Evolutionary conservation across 2,113 vertebrate species (phyloP).

Genomic region (Seriola aureovittata): DNA sequence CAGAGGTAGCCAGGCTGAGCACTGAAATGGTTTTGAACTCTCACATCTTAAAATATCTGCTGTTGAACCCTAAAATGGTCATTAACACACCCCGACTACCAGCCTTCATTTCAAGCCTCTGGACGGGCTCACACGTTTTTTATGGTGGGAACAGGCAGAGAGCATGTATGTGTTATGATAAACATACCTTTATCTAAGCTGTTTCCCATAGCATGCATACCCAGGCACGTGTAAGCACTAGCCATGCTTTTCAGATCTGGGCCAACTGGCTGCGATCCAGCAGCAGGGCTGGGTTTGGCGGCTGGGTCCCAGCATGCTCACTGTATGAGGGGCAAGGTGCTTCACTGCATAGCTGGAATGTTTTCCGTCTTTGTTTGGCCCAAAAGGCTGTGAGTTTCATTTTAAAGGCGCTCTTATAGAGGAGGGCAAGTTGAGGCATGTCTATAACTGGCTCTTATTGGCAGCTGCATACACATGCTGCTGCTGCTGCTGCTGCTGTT

Average conservation of each 20-base stretch:
- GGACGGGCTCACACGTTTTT: not conserved
- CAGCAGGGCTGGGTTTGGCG: constrained; percentile 56
- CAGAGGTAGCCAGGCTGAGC: constrained; percentile 32
- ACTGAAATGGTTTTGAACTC: constrained; percentile 17
- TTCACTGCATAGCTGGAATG: constrained; percentile 81
- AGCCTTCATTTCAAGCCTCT: not conserved
- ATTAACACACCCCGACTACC: constrained; percentile 5
- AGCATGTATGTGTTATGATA: constrained; percentile 40
- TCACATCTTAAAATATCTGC: constrained; percentile 15
- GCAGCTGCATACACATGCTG: not conserved
- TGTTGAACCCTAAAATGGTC: constrained; percentile 6
- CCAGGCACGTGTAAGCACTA: constrained; percentile 57
- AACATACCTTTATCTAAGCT: constrained; percentile 50
- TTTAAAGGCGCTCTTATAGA: constrained; percentile 51
- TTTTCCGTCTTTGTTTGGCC: constrained; percentile 68
- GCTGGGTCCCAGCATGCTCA: constrained; percentile 66
- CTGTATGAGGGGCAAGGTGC: constrained; percentile 68
- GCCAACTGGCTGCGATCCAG: constrained; percentile 70
- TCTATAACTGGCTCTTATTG: constrained; percentile 33
- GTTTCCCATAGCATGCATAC: constrained; percentile 63
- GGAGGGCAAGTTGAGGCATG: constrained; percentile 64
- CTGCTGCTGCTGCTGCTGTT: not conserved
- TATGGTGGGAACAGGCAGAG: constrained; percentile 8
- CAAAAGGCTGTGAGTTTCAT: constrained; percentile 49
- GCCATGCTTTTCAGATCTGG: constrained; percentile 54